Evolutionary conservation across 1,140 invertebrate species (phyloP).

Genomic region (Drosophila miranda): DNA sequence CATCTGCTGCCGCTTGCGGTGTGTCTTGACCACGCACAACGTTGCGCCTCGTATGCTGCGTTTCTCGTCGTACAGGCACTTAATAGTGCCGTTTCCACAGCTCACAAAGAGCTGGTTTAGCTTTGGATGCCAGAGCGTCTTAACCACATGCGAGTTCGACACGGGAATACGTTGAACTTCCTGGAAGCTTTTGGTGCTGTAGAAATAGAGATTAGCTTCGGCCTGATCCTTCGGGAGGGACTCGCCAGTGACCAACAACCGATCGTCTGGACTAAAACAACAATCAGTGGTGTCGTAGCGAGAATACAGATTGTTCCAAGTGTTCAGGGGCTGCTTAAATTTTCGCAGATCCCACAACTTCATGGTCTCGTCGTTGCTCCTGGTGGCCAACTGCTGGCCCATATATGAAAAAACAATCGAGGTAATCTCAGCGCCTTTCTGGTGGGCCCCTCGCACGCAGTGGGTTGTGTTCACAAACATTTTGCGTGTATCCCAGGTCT

Average conservation of each 20-base stretch:
- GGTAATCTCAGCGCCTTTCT: constrained; percentile 91
- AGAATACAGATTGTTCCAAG: constrained; percentile 89
- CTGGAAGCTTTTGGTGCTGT: constrained; percentile 90
- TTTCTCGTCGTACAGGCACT: constrained; percentile 95
- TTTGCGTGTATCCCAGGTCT: constrained; percentile 98
- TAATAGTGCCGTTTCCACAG: constrained; percentile 94
- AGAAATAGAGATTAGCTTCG: constrained; percentile 91
- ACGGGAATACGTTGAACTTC: constrained; percentile 89
- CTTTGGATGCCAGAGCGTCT: constrained; percentile 97
- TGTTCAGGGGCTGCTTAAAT: constrained; percentile 90
- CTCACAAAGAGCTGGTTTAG: constrained; percentile 98
- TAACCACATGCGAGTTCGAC: constrained; percentile 92
- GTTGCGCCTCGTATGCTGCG: constrained; percentile 95
- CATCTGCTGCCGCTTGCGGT: constrained; percentile 89
- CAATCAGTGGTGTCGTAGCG: constrained; percentile 96
- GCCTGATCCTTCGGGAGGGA: constrained; percentile 89
- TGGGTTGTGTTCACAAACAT: constrained; percentile 91
- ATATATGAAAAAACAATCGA: constrained; percentile 95
- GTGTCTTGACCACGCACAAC: constrained; percentile 92
- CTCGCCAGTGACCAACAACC: constrained; percentile 93
- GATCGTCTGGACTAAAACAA: constrained; percentile 91
- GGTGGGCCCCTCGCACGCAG: constrained; percentile 91
- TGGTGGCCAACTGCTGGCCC: constrained; percentile 89
- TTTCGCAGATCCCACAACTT: constrained; percentile 97
- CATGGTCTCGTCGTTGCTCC: constrained; percentile 95